These are phyloP conservation scores for Temnothorax nylanderi DNA, from an alignment of 1,140 invertebrate species.

Conservation along the genomic window DNA sequence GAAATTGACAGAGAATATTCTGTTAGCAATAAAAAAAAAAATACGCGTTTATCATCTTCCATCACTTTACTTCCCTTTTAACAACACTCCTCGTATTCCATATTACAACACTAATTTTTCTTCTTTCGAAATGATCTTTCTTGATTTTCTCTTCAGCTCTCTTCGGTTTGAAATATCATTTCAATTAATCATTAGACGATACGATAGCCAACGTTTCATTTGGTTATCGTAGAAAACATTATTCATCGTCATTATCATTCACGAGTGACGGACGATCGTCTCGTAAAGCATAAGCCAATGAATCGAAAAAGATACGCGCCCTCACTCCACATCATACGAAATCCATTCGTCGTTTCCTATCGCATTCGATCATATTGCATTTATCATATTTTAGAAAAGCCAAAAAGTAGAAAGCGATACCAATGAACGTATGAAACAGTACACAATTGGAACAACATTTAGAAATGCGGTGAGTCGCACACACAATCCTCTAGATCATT, in stretches of 20 bases:
- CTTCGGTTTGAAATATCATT: neutral
- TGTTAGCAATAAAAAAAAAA: slow-evolving; percentile 52
- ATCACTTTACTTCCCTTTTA: slow-evolving; percentile 17
- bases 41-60: slow-evolving; percentile 31
- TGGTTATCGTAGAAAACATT: slow-evolving; percentile 10
- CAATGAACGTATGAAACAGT: slow-evolving; percentile 83
- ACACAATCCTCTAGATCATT: slow-evolving; percentile 77
- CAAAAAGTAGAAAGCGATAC: slow-evolving; percentile 86
- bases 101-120: neutral
- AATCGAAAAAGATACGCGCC: slow-evolving; percentile 26
- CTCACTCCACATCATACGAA: slow-evolving; percentile 42
- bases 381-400: slow-evolving; percentile 86
- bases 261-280: slow-evolving; percentile 40
- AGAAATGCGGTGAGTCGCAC: slow-evolving; percentile 85
- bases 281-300: slow-evolving; percentile 27
- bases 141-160: neutral
- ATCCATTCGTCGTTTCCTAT: slow-evolving; percentile 28
- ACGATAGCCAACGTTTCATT: neutral
- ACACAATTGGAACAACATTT: slow-evolving; percentile 87
- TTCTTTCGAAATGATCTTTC: neutral
- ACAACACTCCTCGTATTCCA: slow-evolving; percentile 10
- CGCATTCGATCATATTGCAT: slow-evolving; percentile 83
- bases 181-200: slow-evolving; percentile 4
- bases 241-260: slow-evolving; percentile 41
- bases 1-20: slow-evolving; percentile 56